These are phyloP conservation scores for Lamprologus speciosus DNA, from an alignment of 2,113 vertebrate species.

Conservation along the genomic window DNA sequence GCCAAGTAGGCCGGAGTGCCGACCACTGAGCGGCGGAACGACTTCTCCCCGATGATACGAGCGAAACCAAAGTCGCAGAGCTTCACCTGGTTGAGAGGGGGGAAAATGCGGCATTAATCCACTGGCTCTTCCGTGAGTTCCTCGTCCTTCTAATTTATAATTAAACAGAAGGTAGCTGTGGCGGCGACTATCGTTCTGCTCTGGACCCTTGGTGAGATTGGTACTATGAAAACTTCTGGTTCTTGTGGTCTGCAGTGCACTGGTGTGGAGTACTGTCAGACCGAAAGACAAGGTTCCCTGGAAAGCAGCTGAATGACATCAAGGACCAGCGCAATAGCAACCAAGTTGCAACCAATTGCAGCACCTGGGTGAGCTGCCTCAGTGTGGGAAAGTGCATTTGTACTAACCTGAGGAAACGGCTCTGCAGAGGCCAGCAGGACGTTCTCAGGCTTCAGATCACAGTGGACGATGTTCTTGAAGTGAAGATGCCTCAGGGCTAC, in stretches of 20 bases:
- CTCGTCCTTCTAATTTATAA: background rate
- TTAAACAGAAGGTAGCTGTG: background rate
- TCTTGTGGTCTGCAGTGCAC: background rate
- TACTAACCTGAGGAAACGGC: slow-evolving; percentile 85
- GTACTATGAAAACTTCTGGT: background rate
- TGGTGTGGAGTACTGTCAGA: background rate
- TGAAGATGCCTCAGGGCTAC: slow-evolving; percentile 91
- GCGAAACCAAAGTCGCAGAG: slow-evolving; percentile 95
- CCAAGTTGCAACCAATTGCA: background rate
- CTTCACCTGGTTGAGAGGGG: slow-evolving; percentile 73
- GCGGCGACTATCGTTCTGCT: background rate
- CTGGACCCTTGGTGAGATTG: background rate
- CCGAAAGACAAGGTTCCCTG: background rate
- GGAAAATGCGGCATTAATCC: background rate
- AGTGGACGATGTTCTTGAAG: slow-evolving; percentile 96
- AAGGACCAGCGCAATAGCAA: background rate
- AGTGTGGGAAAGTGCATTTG: background rate
- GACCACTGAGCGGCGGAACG: slow-evolving; percentile 89
- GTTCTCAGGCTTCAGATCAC: slow-evolving; percentile 96
- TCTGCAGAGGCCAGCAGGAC: slow-evolving; percentile 91
- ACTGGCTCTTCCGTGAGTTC: background rate
- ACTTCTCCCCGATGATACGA: slow-evolving; percentile 94
- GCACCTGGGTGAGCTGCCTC: background rate
- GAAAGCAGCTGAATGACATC: background rate
- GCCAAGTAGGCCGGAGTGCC: slow-evolving; percentile 91